A percentile compares a stretch with the other conserved stretches of the same genome.
Evolutionary conservation across 2,888 invertebrate species (phyloP).

Genomic region (Helleia helle): DNA sequence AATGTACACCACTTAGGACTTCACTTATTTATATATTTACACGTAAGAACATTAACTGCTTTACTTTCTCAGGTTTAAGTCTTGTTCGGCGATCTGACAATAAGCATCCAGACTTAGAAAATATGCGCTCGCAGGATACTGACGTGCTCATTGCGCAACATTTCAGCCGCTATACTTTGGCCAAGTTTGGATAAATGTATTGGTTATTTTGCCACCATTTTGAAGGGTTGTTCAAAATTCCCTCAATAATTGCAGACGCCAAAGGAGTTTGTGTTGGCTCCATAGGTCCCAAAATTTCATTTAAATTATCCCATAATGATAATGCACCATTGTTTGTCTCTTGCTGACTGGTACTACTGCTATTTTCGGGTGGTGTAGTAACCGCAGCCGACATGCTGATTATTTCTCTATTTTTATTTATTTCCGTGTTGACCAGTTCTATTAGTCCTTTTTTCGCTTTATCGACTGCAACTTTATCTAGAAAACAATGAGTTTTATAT

Average conservation of each 20-base stretch:
- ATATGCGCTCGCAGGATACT: conserved; percentile 18
- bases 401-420: not conserved
- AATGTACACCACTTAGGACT: too few relatives aligned
- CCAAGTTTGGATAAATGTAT: not conserved
- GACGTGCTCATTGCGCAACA: conserved; percentile 1
- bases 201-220: not conserved
- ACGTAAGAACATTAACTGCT: conserved; percentile 17
- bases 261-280: not conserved
- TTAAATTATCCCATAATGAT: not conserved
- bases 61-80: conserved; percentile 14
- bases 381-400: not conserved
- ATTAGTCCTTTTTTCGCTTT: not conserved
- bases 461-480: not conserved
- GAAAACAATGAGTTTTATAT: not conserved
- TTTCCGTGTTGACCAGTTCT: not conserved
- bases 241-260: not conserved
- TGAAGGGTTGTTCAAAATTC: not conserved
- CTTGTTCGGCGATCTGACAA: conserved; percentile 15
- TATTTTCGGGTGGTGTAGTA: not conserved
- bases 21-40: not conserved
- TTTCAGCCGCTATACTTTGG: not conserved
- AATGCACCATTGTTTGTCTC: not conserved
- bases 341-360: not conserved
- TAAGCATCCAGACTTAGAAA: conserved; percentile 16
- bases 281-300: not conserved